Base-by-base conservation (phyloP, 2,113 vertebrate species). In the Empidonax traillii region DNA sequence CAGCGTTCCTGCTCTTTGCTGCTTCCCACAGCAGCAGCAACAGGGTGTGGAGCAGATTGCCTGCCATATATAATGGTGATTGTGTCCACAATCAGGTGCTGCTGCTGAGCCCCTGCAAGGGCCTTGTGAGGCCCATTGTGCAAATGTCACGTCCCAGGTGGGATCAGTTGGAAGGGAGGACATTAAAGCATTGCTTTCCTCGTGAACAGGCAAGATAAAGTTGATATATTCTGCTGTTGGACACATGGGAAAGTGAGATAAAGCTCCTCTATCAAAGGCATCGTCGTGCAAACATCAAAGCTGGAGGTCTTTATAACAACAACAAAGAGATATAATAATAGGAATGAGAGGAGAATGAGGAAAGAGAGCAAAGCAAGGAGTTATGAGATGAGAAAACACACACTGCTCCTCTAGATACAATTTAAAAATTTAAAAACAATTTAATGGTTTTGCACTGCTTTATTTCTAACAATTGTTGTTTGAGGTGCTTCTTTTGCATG, bases 121-220 rank as follows among this genome's bases (percentile, higher is more conserved):
- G 69, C 31, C 61, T 80, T 95, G 85, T 51, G 59, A 78, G 96
- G 69, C 51, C 91, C 75, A 59, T 91, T 97, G 90, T 97, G 86
- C 96, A 95, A 97, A 96, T 79, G 97, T 83, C 88, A 91, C 84
- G 61, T 49, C 80, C 67, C 61, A 35, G 21, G 56, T 75, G 23
- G 89, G 82, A 71, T 53, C 44, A 71, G 17, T 41, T 73, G 92
- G 86, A 92, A 73, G 46, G 86, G 55, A 56, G 56, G 46, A 69
- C 46, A 93, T 94, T 93, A 93, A 92, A 82, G 75, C 74, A 85
- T 83, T 49, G 84, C 74, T 75, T 95, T 73, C 76, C 86, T 90
- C 41, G 67, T 98, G 98, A 92, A 89, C 69, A 63, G 68, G 73
- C n/a, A 93, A 98, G 98, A 98, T 99, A 98, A 98, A 77, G 44